Base-by-base conservation (phyloP, 1,140 invertebrate genomes). In the Stenopsyche tienmushanensis region DNA sequence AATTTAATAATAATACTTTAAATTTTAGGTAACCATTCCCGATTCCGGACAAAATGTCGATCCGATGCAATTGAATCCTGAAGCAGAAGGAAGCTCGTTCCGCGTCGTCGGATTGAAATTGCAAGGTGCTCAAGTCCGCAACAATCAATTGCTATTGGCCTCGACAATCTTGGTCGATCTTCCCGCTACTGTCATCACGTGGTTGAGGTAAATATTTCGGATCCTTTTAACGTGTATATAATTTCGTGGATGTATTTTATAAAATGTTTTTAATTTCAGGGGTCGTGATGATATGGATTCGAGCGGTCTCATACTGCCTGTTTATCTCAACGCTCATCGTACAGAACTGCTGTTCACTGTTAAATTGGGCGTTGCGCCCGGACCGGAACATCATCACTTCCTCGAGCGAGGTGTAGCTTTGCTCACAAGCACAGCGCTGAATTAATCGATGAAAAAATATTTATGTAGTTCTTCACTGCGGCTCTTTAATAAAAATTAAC, bases 391-490 rank as follows among this genome's bases (percentile, higher is more conserved):
- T 66, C 93, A 92, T 77, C 92, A 89, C 75, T 96, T 99, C 83
- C 98, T 98, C 79, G 96, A 99, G 79, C 84, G 97, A 64, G 97
- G 97, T 64, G 97, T 99, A 1, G 97, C 97, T 25, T 85, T 97
- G 24, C 83, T 97, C 67, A 93, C 92, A 29, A 95, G 92, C 45
- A 94, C 92, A n/a, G 87, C 90, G 69, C 85, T 94, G 65, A 93
- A 94, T 80, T 96, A 88, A 85, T n/a, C n/a, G n/a, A n/a, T n/a
- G n/a, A n/a, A n/a, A n/a, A n/a, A n/a, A n/a, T n/a, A 70, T 58
- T n/a, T 58, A 34, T 34, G 5, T 5, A 34, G 29, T 13, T 34
- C 13, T 34, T 34, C 13, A 7, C 5, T 34, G 29, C 29, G 13
- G 13, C n/a, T 34, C 5, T 34, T 34, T 34, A 34, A 7, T 34